These are phyloP conservation scores for Atta cephalotes DNA, from an alignment of 1,140 invertebrate species.

Conservation along the genomic window DNA sequence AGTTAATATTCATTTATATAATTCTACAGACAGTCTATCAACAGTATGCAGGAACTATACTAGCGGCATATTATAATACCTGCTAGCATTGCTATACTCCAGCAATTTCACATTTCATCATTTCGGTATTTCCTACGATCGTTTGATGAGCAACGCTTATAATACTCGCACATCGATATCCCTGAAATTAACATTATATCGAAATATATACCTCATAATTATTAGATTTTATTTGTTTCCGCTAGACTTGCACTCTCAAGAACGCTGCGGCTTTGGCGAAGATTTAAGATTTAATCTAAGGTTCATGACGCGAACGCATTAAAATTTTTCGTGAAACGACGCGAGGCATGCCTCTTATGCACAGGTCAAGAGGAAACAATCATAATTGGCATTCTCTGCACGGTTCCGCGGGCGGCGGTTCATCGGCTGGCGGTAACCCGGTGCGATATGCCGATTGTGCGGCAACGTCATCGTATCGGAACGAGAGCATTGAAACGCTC, in stretches of 20 bases:
- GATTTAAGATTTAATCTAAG: constrained; percentile 31
- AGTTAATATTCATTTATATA: background rate
- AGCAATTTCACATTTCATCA: constrained; percentile 34
- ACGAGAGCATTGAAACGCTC: constrained; percentile 36
- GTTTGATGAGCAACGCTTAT: constrained; percentile 17
- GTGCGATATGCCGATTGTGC: constrained; percentile 69
- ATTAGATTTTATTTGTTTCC: constrained; percentile 53
- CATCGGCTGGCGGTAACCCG: constrained; percentile 63
- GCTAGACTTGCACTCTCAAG: constrained; percentile 34
- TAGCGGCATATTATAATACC: background rate
- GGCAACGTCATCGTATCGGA: constrained; percentile 46
- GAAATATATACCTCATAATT: constrained; percentile 52
- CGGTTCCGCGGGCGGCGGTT: constrained; percentile 60
- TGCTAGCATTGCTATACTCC: constrained; percentile 7
- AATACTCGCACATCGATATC: constrained; percentile 42
- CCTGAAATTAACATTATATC: constrained; percentile 47
- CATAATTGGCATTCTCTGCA: constrained; percentile 69
- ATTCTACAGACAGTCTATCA: background rate
- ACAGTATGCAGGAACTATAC: background rate
- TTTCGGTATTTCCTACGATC: constrained; percentile 36
- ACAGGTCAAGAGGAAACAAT: constrained; percentile 50
- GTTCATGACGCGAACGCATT: constrained; percentile 46
- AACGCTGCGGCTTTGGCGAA: constrained; percentile 1
- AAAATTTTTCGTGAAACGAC: constrained; percentile 50
- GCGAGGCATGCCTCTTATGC: constrained; percentile 23